These are phyloP conservation scores for Cyanoderma ruficeps DNA, from an alignment of 2,113 vertebrate genomes.

Conservation along the genomic window DNA sequence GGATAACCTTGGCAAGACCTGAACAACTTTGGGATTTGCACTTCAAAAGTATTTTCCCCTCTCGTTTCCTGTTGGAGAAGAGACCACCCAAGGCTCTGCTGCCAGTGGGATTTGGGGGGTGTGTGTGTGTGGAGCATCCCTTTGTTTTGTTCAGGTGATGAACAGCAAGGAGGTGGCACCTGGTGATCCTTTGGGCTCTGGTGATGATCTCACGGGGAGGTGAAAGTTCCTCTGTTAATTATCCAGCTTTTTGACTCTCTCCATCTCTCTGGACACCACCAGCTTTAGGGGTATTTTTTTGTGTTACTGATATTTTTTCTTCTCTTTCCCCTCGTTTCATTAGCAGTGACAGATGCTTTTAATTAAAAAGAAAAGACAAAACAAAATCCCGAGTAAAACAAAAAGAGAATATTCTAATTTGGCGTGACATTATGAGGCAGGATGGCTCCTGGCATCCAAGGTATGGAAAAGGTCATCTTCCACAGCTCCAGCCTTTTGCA, in stretches of 20 bases:
- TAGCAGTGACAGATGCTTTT: slow-evolving; percentile 66
- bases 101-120: not conserved
- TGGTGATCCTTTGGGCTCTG: not conserved
- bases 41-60: not conserved
- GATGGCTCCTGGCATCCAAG: slow-evolving; percentile 60
- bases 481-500: slow-evolving; percentile 61
- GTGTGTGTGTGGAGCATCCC: not conserved
- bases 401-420: slow-evolving; percentile 70
- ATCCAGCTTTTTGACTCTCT: not conserved
- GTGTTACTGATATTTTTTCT: slow-evolving; percentile 12
- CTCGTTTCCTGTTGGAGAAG: not conserved
- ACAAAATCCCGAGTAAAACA: slow-evolving; percentile 34
- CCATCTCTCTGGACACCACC: not conserved
- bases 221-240: not conserved
- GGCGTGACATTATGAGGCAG: slow-evolving; percentile 66
- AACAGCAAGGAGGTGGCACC: not conserved
- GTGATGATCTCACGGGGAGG: rapidly evolving
- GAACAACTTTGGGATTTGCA: not conserved
- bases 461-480: slow-evolving; percentile 71
- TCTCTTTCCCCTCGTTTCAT: not conserved
- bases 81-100: not conserved
- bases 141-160: not conserved
- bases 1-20: not conserved
- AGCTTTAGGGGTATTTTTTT: slow-evolving; percentile 4
- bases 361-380: slow-evolving; percentile 65